Evolutionary conservation across 2,888 invertebrate genomes (phyloP).

Genomic region (Pollenia amentaria): DNA sequence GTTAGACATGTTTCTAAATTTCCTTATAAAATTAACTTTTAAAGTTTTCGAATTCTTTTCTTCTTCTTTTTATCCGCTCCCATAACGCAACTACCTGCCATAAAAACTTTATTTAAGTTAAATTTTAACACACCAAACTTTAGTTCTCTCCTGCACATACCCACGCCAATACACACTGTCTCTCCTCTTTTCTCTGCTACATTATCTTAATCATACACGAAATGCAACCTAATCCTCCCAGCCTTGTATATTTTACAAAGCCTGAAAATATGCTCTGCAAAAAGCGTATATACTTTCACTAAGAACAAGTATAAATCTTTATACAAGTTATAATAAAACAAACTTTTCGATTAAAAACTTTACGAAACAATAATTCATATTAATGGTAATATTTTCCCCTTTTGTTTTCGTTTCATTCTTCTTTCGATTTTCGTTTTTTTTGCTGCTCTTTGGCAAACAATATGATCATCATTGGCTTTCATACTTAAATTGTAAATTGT

Average conservation of each 20-base stretch:
- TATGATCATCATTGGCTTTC: constrained; percentile 55
- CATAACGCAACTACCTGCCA: constrained; percentile 21
- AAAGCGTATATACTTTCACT: constrained; percentile 13
- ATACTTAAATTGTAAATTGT: constrained; percentile 13
- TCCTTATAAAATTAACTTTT: not conserved
- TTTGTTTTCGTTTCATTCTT: not conserved
- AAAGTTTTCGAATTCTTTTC: not conserved
- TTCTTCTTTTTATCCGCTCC: not conserved
- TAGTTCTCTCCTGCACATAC: not conserved
- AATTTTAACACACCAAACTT: not conserved
- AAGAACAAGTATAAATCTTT: constrained; percentile 41
- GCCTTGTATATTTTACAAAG: not conserved
- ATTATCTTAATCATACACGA: not conserved
- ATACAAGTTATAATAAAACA: constrained; percentile 61
- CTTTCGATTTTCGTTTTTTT: not conserved
- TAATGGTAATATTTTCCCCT: constrained; percentile 41
- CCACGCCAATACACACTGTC: not conserved
- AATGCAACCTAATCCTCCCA: not conserved
- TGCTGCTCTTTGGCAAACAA: not conserved
- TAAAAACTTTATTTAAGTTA: constrained; percentile 35
- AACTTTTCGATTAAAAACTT: constrained; percentile 73
- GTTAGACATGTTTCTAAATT: constrained; percentile 1
- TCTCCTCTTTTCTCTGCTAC: not conserved
- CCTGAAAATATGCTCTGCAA: constrained; percentile 15
- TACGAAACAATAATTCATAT: constrained; percentile 64